Conservation (phyloP, 64 coral and sea anemone species). For the Montipora foliosa region DNA sequence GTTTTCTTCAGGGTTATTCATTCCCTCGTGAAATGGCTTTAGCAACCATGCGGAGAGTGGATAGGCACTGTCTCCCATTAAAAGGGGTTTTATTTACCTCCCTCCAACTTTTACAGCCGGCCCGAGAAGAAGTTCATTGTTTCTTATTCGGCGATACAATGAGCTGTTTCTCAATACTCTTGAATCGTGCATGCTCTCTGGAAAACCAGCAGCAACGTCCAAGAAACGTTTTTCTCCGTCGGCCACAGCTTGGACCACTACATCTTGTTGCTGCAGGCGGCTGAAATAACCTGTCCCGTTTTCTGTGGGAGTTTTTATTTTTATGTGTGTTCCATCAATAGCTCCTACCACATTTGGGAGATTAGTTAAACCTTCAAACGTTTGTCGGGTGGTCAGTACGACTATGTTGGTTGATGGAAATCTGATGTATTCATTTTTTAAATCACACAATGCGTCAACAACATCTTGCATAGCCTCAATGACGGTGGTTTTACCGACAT, state of each 20-base stretch:
- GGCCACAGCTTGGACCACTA: not conserved
- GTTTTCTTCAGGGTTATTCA: not conserved
- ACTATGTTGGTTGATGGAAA: not conserved
- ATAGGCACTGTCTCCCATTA: constrained; percentile 13
- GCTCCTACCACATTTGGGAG: not conserved
- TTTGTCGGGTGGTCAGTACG: not conserved
- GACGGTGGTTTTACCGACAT: constrained; percentile 29
- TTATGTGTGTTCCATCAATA: not conserved
- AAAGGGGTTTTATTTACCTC: constrained; percentile 5
- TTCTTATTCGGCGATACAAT: constrained; percentile 8
- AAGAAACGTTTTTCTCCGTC: constrained; percentile 2
- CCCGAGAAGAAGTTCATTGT: constrained; percentile 14
- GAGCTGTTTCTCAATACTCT: constrained; percentile 2
- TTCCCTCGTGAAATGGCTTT: constrained; percentile 63
- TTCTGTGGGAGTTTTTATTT: not conserved
- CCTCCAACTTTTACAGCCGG: not conserved
- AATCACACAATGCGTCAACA: not conserved
- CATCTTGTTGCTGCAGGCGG: not conserved
- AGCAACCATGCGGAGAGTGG: not conserved
- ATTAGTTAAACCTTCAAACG: not conserved
- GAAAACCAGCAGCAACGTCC: constrained; percentile 18
- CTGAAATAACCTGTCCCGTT: not conserved
- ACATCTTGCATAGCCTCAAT: not conserved
- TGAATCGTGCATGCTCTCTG: constrained; percentile 59
- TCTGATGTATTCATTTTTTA: not conserved